Base-by-base conservation (phyloP, 1,140 invertebrate species). In the Papilio polyxenes region DNA sequence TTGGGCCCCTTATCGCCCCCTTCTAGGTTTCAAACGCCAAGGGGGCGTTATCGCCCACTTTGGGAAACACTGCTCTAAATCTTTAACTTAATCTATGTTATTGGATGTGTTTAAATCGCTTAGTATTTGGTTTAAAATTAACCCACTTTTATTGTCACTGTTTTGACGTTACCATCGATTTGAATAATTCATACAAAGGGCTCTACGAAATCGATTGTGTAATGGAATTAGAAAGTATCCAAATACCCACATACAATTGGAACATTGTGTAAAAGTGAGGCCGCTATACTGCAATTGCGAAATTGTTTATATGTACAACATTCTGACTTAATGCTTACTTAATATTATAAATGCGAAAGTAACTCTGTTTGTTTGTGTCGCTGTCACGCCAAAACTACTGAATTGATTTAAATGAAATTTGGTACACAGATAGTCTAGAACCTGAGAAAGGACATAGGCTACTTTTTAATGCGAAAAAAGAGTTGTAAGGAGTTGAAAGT, bases 141-240 rank as follows among this genome's bases (percentile, higher is more conserved):
- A 62, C 56, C 56, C 56, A 62, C n/a, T 0, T 2, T 62, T 23
- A 23, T 7, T 62, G n/a, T 51, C 7, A 17, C 17, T 59, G 15
- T 17, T 59, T 59, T 59, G 59, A 62, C 7, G 65, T 15, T 72
- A 37, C 11, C 3, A 72, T 59, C 31, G 13, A 72, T 37, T 72
- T 72, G 65, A 72, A 72, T 72, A 40, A 72, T 72, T 65, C 62
- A 65, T 15, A 17, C 65, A 72, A 72, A 72, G 65, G 65, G 65
- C 65, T 37, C 31, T 15, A 37, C 65, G 23, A 72, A 72, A 37
- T 72, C 65, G 65, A 37, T 72, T 72, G 65, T 40, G 65, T 72
- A 72, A 72, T 72, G 15, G 37, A 72, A 37, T 72, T 72, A 72
- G 65, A 72, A 72, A 72, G 65, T 37, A 11, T 13, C 4, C 3